A percentile compares a stretch with the other conserved stretches of the same genome.
These are phyloP conservation scores for Drosophila lacicola DNA, from an alignment of 2,888 invertebrate species.

Conservation along the genomic window DNA sequence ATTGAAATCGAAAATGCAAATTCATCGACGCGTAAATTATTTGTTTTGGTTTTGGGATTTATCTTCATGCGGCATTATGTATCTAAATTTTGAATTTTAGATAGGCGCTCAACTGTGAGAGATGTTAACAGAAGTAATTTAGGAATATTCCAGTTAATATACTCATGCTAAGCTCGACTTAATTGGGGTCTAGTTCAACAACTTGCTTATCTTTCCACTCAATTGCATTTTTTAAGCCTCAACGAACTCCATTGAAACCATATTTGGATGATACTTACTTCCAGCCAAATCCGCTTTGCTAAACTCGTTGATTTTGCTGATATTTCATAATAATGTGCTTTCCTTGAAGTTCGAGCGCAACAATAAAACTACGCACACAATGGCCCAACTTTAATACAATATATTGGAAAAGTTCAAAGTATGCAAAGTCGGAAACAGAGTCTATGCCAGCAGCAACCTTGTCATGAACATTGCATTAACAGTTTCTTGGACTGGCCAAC, in stretches of 20 bases:
- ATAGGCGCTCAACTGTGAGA: conserved; percentile 13
- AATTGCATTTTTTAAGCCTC: conserved; percentile 18
- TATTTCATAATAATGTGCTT: conserved; percentile 17
- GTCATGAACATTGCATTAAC: conserved; percentile 24
- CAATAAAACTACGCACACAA: conserved; percentile 24
- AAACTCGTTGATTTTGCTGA: conserved; percentile 13
- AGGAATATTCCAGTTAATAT: neutral
- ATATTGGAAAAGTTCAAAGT: conserved; percentile 69
- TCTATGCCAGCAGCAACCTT: conserved; percentile 43
- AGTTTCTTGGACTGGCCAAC: neutral
- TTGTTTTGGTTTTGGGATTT: conserved; percentile 15
- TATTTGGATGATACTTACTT: conserved; percentile 24
- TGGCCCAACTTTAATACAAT: conserved; percentile 41
- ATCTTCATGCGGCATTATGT: conserved; percentile 9
- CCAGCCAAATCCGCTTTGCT: conserved; percentile 17
- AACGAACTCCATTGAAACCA: conserved; percentile 15
- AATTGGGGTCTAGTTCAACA: neutral
- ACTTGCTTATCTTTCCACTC: conserved; percentile 16
- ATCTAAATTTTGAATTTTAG: conserved; percentile 8
- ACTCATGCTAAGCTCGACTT: neutral
- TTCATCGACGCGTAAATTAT: conserved; percentile 30
- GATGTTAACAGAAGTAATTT: conserved; percentile 4
- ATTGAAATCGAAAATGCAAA: conserved; percentile 57
- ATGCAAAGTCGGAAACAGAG: conserved; percentile 61
- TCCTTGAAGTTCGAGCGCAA: conserved; percentile 9